Conservation (phyloP, 2,888 invertebrate genomes). For the Drosophila nigricruria region DNA sequence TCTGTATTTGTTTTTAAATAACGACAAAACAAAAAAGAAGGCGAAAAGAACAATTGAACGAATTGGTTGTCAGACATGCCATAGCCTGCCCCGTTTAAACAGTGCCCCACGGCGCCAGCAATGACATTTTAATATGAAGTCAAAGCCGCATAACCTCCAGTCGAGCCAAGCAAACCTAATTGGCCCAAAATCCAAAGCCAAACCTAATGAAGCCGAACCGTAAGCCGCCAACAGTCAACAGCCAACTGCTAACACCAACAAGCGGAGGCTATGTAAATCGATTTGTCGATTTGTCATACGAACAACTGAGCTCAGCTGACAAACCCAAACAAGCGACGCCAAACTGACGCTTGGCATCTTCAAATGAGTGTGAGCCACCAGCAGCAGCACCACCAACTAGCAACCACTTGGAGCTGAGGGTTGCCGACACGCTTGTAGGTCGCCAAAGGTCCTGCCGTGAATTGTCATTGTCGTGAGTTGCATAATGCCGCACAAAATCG, state of each 20-base stretch:
- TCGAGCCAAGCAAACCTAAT: constrained; percentile 57
- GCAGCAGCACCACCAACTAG: constrained; percentile 10
- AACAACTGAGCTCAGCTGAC: constrained; percentile 25
- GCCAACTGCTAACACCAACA: not conserved
- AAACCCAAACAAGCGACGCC: constrained; percentile 38
- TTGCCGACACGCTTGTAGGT: constrained; percentile 79
- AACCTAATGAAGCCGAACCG: constrained; percentile 70
- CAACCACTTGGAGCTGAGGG: constrained; percentile 37
- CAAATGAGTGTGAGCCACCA: constrained; percentile 65
- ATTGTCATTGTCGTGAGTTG: constrained; percentile 81
- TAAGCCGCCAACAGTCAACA: constrained; percentile 21
- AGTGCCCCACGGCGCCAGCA: constrained; percentile 32
- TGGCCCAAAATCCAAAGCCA: constrained; percentile 56
- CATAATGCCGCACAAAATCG: constrained; percentile 80
- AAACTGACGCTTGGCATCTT: constrained; percentile 60
- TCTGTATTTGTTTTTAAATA: not conserved
- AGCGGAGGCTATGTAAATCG: constrained; percentile 68
- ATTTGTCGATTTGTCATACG: constrained; percentile 77
- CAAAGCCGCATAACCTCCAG: constrained; percentile 32
- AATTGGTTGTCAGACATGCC: constrained; percentile 3
- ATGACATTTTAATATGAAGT: constrained; percentile 58
- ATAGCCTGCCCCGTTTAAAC: constrained; percentile 15
- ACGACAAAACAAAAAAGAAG: not conserved
- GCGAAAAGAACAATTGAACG: constrained; percentile 1
- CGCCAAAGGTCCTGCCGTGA: constrained; percentile 81